Evolutionary conservation across 2,888 invertebrate genomes (phyloP).

Genomic region (Rugalucina vietnamica): DNA sequence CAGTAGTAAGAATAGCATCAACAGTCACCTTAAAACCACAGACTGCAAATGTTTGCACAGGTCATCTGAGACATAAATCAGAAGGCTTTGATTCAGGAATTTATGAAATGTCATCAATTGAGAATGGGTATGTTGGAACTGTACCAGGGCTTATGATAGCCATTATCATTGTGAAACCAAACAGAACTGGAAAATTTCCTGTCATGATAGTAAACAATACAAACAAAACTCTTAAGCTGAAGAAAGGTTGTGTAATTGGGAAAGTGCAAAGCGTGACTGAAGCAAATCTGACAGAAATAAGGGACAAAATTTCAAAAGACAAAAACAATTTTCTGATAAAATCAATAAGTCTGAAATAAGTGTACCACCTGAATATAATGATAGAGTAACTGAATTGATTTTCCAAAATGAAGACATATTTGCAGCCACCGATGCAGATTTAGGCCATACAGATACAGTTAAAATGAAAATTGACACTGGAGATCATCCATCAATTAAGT

Average conservation of each 20-base stretch:
- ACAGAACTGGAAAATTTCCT: constrained; percentile 6
- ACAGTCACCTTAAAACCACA: not conserved
- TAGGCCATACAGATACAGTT: constrained; percentile 23
- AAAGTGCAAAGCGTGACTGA: no score
- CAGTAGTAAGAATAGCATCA: not conserved
- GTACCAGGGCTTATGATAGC: constrained; percentile 24
- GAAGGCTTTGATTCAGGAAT: not conserved
- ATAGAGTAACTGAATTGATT: no score
- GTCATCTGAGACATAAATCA: not conserved
- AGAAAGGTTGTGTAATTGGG: no score
- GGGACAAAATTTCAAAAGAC: no score
- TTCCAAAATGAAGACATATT: constrained; percentile 48
- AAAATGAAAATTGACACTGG: constrained; percentile 38
- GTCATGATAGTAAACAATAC: no score
- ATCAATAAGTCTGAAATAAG: no score
- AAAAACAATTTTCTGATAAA: no score
- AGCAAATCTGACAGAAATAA: no score
- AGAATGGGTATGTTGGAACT: constrained; percentile 7
- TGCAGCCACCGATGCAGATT: no score
- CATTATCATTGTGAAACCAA: not conserved
- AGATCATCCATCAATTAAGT: constrained; percentile 25
- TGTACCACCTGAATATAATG: no score
- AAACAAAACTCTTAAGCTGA: no score
- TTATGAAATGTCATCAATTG: constrained; percentile 5
- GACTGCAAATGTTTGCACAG: not conserved